Base-by-base conservation (phyloP, 2,888 invertebrate species). In the Spisula solida region DNA sequence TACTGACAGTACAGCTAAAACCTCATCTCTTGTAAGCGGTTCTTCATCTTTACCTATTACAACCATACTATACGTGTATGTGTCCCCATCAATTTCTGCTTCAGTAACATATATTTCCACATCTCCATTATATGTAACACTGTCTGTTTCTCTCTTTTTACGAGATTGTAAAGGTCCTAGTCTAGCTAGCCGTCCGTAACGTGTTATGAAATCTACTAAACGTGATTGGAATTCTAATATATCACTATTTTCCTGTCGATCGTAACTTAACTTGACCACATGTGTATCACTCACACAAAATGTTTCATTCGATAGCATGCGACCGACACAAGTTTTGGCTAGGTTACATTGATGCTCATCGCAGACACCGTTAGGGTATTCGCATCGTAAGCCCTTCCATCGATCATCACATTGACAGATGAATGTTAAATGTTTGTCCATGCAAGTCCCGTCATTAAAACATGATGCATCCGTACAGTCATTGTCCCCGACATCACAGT, bases 391-490 rank as follows among this genome's bases (percentile, higher is more conserved):
- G 18, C 94, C 94, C n/a, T 83, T 85, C 80, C 92, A 91, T 5
- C 29, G 88, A 25, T 66, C 31, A 0, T 86, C 29, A 87, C 94
- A 94, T 25, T 79, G 80, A 81, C 94, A 94, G 1, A 87, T 25
- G 85, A 91, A 94, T 31, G 93, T 93, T 20, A 91, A 86, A 66
- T 93, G 92, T 34, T 89, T 89, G 82, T 94, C 94, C 2, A 92
- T 78, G 81, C 94, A 94, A 25, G 79, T 88, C 47, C 94, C 93
- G 16, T 87, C 91, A 25, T 90, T 91, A 29, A 86, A 82, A 88
- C 94, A 94, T 10, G 82, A 20, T 31, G 81, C 83, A 12, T 70
- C 56, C 12, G 47, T 20, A 86, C 94, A 94, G 81, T 94, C 94
- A 80, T 94, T 93, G 25, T 89, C 81, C 82, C 88, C 91, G 10